These are phyloP conservation scores for Elephas maximus DNA, from an alignment of 2,113 vertebrate species.

Conservation along the genomic window DNA sequence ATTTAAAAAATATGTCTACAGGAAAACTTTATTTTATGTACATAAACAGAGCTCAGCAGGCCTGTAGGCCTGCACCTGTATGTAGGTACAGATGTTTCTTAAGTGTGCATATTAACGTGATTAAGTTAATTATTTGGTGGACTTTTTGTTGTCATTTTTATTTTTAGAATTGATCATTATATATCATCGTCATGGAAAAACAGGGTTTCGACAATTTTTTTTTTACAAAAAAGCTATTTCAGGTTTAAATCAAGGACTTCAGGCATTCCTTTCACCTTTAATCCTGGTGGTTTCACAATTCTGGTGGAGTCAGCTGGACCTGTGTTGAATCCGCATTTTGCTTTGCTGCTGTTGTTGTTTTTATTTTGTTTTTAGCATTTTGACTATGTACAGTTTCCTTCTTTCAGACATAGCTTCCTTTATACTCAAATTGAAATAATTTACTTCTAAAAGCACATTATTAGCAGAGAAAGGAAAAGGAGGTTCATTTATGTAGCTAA, in stretches of 20 bases:
- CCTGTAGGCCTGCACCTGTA: neutral
- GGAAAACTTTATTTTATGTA: neutral
- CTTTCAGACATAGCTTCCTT: neutral
- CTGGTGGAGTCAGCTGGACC: neutral
- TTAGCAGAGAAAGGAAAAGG: constrained; percentile 59
- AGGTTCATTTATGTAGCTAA: constrained; percentile 66
- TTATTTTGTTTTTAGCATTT: neutral
- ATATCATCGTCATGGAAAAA: neutral
- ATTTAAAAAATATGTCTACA: neutral
- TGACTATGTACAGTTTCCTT: neutral
- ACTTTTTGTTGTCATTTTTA: neutral
- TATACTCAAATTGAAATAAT: constrained; percentile 66
- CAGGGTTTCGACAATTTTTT: neutral
- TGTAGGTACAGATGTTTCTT: accelerated
- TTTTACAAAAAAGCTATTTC: neutral
- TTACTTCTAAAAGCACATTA: constrained; percentile 77
- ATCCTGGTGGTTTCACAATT: neutral
- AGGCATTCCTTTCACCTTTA: neutral
- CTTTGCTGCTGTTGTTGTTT: neutral
- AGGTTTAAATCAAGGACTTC: neutral
- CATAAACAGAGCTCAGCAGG: neutral
- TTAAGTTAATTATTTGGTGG: neutral
- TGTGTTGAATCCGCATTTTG: neutral
- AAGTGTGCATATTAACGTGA: neutral
- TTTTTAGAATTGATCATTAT: neutral